Evolutionary conservation across 1,140 invertebrate species (phyloP).

Genomic region (Achroia grisella): DNA sequence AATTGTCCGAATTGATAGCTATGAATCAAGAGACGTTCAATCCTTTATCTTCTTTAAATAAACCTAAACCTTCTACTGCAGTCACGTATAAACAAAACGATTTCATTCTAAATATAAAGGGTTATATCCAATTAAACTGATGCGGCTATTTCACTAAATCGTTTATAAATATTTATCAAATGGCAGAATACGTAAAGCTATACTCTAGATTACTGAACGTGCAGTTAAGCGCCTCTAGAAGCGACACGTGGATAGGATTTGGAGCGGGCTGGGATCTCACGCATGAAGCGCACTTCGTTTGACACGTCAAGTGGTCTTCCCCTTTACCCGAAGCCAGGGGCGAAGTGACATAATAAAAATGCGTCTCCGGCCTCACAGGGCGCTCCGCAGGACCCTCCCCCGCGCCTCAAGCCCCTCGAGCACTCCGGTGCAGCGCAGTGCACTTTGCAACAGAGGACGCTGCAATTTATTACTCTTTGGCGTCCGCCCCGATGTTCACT

Average conservation of each 20-base stretch:
- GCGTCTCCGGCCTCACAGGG: constrained; percentile 31
- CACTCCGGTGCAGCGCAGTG: constrained; percentile 23
- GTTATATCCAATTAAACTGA: background rate
- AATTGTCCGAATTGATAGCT: no score
- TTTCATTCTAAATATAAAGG: background rate
- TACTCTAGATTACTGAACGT: constrained; percentile 27
- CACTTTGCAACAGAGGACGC: constrained; percentile 43
- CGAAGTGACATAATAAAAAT: constrained; percentile 47
- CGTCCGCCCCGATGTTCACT: constrained; percentile 36
- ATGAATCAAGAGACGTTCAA: no score
- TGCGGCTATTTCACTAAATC: constrained; percentile 13
- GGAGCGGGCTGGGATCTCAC: no score
- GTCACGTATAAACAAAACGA: no score
- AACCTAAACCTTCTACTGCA: no score
- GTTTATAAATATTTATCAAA: constrained; percentile 15
- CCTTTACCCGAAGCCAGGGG: constrained; percentile 38
- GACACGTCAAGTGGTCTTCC: constrained; percentile 42
- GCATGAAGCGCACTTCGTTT: constrained; percentile 9
- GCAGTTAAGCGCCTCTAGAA: constrained; percentile 2
- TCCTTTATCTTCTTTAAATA: no score
- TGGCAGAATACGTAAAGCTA: background rate
- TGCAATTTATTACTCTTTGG: constrained; percentile 60
- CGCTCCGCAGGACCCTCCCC: constrained; percentile 4
- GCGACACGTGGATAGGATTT: constrained; percentile 18
- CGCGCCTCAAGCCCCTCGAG: constrained; percentile 12